A percentile compares a stretch with the other conserved stretches of the same genome.
Conservation (phyloP, 2,888 invertebrate genomes). For the Melipona bicolor region DNA sequence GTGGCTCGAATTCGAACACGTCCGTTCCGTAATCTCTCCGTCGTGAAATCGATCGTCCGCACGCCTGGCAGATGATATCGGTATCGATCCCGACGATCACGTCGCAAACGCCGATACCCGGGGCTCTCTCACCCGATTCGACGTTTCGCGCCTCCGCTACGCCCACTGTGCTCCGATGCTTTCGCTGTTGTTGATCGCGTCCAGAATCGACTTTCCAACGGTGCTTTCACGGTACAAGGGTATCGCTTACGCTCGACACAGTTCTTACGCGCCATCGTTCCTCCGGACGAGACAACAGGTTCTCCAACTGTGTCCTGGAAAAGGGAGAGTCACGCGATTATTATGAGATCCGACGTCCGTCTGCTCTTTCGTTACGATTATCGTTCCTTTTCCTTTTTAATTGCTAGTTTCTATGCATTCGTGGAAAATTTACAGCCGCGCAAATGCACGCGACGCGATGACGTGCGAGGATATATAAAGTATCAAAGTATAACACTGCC, state of each 20-base stretch:
- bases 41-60: slow-evolving; percentile 39
- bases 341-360: neutral
- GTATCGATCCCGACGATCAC: slow-evolving; percentile 30
- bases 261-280: slow-evolving; percentile 46
- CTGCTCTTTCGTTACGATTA: neutral
- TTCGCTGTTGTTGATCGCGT: slow-evolving; percentile 30
- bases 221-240: slow-evolving; percentile 41
- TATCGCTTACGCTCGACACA: slow-evolving; percentile 54
- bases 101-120: slow-evolving; percentile 2
- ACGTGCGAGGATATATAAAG: too few relatives aligned
- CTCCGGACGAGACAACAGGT: slow-evolving; percentile 23
- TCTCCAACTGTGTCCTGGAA: slow-evolving; percentile 40
- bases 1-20: slow-evolving; percentile 54
- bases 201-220: slow-evolving; percentile 45
- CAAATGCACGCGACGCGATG: too few relatives aligned
- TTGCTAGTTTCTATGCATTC: too few relatives aligned
- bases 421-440: too few relatives aligned
- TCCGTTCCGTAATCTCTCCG: slow-evolving; percentile 8
- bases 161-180: slow-evolving; percentile 19
- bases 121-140: slow-evolving; percentile 40
- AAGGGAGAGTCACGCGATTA: slow-evolving; percentile 16
- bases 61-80: slow-evolving; percentile 6
- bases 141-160: slow-evolving; percentile 16
- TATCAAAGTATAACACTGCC: too few relatives aligned
- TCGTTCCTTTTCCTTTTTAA: neutral